phyloP scores from a whole-genome alignment of 2,888 invertebrate genomes.

The Desoria tigrina region DNA sequence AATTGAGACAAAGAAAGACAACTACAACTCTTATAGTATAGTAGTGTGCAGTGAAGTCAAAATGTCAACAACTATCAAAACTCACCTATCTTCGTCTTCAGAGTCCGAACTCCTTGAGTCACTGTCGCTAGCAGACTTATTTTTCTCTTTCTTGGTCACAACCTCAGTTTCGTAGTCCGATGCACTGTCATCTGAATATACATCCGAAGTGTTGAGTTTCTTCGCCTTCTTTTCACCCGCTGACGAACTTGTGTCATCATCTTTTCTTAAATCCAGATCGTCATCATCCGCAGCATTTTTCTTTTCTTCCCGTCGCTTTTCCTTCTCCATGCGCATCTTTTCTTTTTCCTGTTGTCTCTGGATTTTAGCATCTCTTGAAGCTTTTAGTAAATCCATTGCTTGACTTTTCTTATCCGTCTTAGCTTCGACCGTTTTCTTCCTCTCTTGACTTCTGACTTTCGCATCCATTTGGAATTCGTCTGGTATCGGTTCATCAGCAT shows the following conservation, averaged over 20 bases:
- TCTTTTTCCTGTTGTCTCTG: constrained; percentile 64
- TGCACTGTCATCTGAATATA: constrained; percentile 86
- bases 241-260: constrained; percentile 58
- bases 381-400: constrained; percentile 89
- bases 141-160: constrained; percentile 56
- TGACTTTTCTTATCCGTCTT: constrained; percentile 81
- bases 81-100: constrained; percentile 59
- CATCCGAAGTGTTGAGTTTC: constrained; percentile 89
- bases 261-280: constrained; percentile 56
- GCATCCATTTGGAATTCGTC: constrained; percentile 62
- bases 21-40: constrained; percentile 4
- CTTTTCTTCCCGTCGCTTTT: constrained; percentile 48
- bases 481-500: background rate
- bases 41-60: too few relatives aligned
- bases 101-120: constrained; percentile 54
- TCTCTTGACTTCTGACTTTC: constrained; percentile 75
- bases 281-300: constrained; percentile 55
- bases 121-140: constrained; percentile 38
- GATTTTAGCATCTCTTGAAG: constrained; percentile 85
- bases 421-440: constrained; percentile 87
- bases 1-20: background rate
- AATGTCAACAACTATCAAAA: background rate
- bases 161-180: constrained; percentile 62
- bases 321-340: constrained; percentile 58
- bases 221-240: constrained; percentile 64